phyloP scores from a whole-genome alignment of 2,113 vertebrate genomes.

The Protomyctophum bolini region DNA sequence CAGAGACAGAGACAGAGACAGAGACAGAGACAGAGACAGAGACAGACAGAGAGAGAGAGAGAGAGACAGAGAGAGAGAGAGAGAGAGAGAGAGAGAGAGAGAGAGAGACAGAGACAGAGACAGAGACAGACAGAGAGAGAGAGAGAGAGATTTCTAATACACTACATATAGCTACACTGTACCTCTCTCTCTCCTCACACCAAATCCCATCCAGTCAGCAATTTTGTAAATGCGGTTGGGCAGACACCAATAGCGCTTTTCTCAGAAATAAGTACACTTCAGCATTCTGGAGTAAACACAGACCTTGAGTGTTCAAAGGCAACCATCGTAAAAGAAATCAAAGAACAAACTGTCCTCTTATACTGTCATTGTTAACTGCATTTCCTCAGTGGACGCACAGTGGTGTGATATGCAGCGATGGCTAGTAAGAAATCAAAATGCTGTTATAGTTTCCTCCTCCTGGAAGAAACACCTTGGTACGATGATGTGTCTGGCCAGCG shows the following conservation, averaged over 20 bases:
- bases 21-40: neutral
- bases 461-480: too few species aligned
- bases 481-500: too few species aligned
- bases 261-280: slow-evolving; percentile 37
- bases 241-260: slow-evolving; percentile 14
- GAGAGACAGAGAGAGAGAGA: too few species aligned
- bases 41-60: slow-evolving; percentile 27
- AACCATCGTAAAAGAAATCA: slow-evolving; percentile 2
- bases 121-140: neutral
- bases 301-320: slow-evolving; percentile 30
- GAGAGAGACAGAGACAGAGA: slow-evolving; percentile 20
- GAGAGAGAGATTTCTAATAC: slow-evolving; percentile 42
- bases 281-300: slow-evolving; percentile 14
- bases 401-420: neutral
- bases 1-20: slow-evolving; percentile 6
- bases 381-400: too few species aligned
- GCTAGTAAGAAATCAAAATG: neutral
- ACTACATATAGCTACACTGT: slow-evolving; percentile 22
- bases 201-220: slow-evolving; percentile 50
- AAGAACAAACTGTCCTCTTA: neutral
- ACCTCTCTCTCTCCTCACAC: slow-evolving; percentile 12
- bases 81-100: too few species aligned
- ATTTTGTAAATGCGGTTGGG: slow-evolving; percentile 30
- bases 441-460: too few species aligned
- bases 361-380: too few species aligned